A percentile compares a stretch with the other conserved stretches of the same genome.
Evolutionary conservation across 1,140 invertebrate species (phyloP).

Genomic region (Sipha flava): DNA sequence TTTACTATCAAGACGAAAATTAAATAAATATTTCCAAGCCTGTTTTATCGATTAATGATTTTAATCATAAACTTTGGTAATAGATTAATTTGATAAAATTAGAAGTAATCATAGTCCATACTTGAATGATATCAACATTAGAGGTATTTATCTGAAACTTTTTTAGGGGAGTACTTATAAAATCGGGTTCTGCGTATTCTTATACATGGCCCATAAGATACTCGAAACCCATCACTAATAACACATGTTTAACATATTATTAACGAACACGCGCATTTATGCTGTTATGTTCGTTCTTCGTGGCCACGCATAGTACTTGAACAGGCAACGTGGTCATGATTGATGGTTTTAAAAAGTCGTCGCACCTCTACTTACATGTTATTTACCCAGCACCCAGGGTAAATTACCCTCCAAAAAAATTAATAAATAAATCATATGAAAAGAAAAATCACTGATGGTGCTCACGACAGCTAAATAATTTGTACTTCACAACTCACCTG

Average conservation of each 20-base stretch:
- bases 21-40: not conserved
- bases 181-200: not conserved
- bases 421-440: not conserved
- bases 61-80: too few relatives aligned
- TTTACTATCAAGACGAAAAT: not conserved
- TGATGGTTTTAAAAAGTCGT: conserved; percentile 9
- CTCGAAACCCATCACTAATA: conserved; percentile 11
- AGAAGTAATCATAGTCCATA: too few relatives aligned
- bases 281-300: not conserved
- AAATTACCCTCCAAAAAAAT: not conserved
- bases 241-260: conserved; percentile 6
- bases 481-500: not conserved
- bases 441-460: not conserved
- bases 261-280: conserved; percentile 4
- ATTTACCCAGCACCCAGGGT: not conserved
- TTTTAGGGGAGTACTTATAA: not conserved
- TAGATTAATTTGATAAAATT: not conserved
- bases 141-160: not conserved
- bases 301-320: not conserved
- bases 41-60: too few relatives aligned
- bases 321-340: conserved; percentile 5
- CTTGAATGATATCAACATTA: too few relatives aligned
- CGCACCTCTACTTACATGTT: not conserved
- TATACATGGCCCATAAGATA: not conserved
- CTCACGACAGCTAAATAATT: conserved; percentile 1